These are phyloP conservation scores for Tetrapedia diversipes DNA, from an alignment of 2,888 invertebrate species.

Conservation along the genomic window DNA sequence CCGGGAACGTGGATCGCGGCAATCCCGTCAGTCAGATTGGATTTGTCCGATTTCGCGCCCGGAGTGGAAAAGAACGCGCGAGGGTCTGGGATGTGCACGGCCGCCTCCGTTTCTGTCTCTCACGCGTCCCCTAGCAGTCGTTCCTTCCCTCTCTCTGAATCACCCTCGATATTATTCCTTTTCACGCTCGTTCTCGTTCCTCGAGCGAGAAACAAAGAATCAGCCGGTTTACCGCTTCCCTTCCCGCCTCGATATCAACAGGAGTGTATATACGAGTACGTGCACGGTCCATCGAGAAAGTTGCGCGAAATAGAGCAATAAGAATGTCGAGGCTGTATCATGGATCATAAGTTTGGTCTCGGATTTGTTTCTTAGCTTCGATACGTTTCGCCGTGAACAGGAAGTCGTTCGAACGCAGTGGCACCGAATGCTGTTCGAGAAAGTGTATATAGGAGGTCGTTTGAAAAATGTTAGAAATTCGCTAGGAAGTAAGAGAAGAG, in stretches of 20 bases:
- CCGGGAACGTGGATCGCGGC: slow-evolving; percentile 61
- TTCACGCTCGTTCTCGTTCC: slow-evolving; percentile 48
- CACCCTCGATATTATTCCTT: slow-evolving; percentile 54
- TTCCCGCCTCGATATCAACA: neutral
- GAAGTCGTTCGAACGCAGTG: neutral
- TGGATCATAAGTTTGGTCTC: slow-evolving; percentile 13
- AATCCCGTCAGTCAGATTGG: slow-evolving; percentile 75
- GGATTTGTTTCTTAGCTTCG: neutral
- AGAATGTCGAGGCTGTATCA: slow-evolving; percentile 3
- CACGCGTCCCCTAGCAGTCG: neutral
- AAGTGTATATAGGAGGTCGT: neutral
- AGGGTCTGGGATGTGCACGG: slow-evolving; percentile 33
- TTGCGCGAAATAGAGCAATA: slow-evolving; percentile 35
- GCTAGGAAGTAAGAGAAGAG: neutral
- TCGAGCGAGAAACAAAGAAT: slow-evolving; percentile 48
- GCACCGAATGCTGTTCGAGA: neutral
- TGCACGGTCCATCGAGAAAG: slow-evolving; percentile 17
- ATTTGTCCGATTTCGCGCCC: slow-evolving; percentile 80
- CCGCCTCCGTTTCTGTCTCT: neutral
- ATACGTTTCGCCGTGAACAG: neutral
- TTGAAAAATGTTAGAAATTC: neutral
- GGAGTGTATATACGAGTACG: neutral
- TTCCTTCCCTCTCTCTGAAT: slow-evolving; percentile 9
- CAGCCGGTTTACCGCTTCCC: slow-evolving; percentile 15
- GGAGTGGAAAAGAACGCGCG: slow-evolving; percentile 61